Evolutionary conservation across 2,113 vertebrate genomes (phyloP).

Genomic region (Numenius arquata): DNA sequence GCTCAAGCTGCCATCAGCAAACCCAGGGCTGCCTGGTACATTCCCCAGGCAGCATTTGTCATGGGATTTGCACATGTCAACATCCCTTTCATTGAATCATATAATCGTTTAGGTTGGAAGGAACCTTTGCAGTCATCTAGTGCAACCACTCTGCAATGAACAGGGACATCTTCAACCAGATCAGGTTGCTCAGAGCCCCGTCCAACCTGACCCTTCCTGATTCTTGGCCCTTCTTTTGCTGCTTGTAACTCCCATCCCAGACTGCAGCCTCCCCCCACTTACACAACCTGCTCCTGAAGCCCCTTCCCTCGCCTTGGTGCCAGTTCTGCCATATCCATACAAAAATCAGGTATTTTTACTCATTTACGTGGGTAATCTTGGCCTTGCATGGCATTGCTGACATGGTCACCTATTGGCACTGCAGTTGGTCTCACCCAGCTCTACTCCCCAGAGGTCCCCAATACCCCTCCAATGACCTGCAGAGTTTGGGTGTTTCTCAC

Average conservation of each 20-base stretch:
- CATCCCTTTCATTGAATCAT: background rate
- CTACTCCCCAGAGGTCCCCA: background rate
- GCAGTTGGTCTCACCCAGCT: background rate
- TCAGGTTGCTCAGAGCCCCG: background rate
- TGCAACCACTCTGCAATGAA: background rate
- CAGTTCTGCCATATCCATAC: background rate
- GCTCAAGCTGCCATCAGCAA: background rate
- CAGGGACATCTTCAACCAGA: background rate
- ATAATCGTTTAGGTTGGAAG: background rate
- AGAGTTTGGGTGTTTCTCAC: background rate
- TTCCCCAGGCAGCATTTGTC: background rate
- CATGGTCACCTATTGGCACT: background rate
- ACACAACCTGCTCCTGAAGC: background rate
- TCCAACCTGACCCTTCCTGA: background rate
- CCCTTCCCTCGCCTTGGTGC: rapidly evolving
- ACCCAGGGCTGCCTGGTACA: background rate
- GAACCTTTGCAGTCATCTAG: background rate
- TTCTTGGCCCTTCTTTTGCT: background rate
- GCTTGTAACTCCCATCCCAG: background rate
- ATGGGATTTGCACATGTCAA: background rate
- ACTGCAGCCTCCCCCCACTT: rapidly evolving
- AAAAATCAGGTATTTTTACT: background rate
- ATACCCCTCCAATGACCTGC: background rate
- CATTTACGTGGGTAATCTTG: background rate
- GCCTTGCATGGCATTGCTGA: background rate